These are phyloP conservation scores for Macrobrachium nipponense DNA, from an alignment of 1,140 invertebrate genomes.

Conservation along the genomic window DNA sequence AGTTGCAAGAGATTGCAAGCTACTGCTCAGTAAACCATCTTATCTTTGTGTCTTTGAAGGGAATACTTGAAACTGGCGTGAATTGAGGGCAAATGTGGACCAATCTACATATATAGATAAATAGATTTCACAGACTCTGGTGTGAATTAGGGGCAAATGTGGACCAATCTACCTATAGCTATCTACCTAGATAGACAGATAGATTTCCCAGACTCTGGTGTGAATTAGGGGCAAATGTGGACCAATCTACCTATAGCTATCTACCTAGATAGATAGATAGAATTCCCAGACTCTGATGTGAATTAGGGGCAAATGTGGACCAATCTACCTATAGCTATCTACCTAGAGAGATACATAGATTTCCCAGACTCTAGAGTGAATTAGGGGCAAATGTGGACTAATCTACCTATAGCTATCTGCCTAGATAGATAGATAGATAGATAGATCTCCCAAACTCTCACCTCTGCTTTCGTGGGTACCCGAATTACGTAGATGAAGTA, in stretches of 20 bases:
- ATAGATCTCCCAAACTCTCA: background rate
- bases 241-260: background rate
- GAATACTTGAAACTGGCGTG: too few relatives aligned
- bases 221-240: background rate
- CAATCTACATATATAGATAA: too few relatives aligned
- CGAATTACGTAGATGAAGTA: slow-evolving; percentile 33
- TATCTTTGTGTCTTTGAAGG: too few relatives aligned
- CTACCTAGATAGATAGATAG: slow-evolving; percentile 6
- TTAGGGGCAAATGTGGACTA: background rate
- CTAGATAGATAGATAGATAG: background rate
- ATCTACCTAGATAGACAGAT: slow-evolving; percentile 1
- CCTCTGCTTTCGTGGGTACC: background rate
- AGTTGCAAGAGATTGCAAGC: too few relatives aligned
- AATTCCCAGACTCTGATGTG: background rate
- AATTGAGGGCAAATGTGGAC: too few relatives aligned
- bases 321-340: background rate
- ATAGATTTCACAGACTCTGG: too few relatives aligned
- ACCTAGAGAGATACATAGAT: background rate
- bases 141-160: too few relatives aligned
- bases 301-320: background rate
- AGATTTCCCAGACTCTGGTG: background rate
- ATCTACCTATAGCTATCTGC: background rate
- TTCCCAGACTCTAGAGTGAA: background rate
- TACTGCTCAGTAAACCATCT: too few relatives aligned
- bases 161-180: too few relatives aligned